Evolutionary conservation across 2,888 invertebrate species (phyloP).

Genomic region (Ischnus inquisitorius): DNA sequence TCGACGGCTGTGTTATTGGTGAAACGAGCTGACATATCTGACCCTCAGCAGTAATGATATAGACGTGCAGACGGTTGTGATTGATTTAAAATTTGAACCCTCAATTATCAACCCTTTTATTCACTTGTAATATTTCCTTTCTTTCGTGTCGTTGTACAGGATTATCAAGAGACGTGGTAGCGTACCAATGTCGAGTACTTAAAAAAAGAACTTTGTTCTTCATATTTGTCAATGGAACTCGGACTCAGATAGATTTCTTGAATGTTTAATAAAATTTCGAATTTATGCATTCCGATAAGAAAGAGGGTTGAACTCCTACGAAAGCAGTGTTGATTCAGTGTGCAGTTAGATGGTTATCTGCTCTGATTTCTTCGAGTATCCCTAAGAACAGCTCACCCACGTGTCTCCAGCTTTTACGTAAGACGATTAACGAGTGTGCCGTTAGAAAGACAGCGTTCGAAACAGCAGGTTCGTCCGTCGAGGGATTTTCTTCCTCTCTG

Average conservation of each 20-base stretch:
- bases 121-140: too few species aligned
- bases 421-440: slow-evolving; percentile 52
- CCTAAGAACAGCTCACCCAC: slow-evolving; percentile 3
- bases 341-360: not conserved
- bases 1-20: not conserved
- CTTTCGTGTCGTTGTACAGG: too few species aligned
- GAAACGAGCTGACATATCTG: not conserved
- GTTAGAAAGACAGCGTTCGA: slow-evolving; percentile 4
- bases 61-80: not conserved
- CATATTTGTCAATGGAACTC: too few species aligned
- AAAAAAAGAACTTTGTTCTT: too few species aligned
- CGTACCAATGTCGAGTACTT: too few species aligned
- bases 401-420: slow-evolving; percentile 44
- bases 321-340: not conserved
- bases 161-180: too few species aligned
- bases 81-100: not conserved
- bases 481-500: slow-evolving; percentile 33
- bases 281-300: too few species aligned
- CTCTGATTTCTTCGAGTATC: not conserved
- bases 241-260: too few species aligned
- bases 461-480: slow-evolving; percentile 3
- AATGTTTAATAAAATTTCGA: too few species aligned
- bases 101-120: not conserved
- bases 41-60: not conserved
- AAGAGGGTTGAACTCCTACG: too few species aligned